Conservation (phyloP, 2,797 vertebrate genomes). For the Siniperca scherzeri region DNA sequence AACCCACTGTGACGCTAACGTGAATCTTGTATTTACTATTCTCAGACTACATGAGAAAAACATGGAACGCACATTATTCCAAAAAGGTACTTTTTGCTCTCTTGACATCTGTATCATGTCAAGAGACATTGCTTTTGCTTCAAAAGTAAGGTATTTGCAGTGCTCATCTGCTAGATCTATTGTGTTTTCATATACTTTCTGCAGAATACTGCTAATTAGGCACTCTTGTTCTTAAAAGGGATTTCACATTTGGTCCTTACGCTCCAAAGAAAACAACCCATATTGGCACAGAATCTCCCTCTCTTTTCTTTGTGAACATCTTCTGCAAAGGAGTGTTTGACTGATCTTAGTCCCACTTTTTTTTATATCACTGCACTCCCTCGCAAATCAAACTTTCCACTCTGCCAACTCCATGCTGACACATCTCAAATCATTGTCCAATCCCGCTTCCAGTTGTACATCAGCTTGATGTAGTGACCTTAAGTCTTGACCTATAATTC, state of each 20-base stretch:
- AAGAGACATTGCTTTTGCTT: no score
- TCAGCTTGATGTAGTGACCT: slow-evolving; percentile 59
- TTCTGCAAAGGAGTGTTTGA: slow-evolving; percentile 14
- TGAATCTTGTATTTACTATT: slow-evolving; percentile 12
- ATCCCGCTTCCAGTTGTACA: slow-evolving; percentile 40
- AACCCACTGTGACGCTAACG: not conserved
- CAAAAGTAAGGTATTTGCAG: not conserved
- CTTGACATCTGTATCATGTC: not conserved
- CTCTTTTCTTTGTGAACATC: slow-evolving; percentile 19
- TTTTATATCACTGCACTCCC: slow-evolving; percentile 33
- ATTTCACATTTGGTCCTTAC: not conserved
- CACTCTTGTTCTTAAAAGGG: slow-evolving; percentile 1
- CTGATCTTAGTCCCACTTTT: slow-evolving; percentile 24
- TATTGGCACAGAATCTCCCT: slow-evolving; percentile 4
- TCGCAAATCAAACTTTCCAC: slow-evolving; percentile 62
- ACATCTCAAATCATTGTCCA: slow-evolving; percentile 69
- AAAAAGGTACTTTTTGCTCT: not conserved
- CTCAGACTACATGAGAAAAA: slow-evolving; percentile 14
- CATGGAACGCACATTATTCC: slow-evolving; percentile 14
- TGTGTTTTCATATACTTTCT: slow-evolving; percentile 32
- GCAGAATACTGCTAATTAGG: slow-evolving; percentile 13
- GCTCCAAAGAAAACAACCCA: not conserved
- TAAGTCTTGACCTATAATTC: slow-evolving; percentile 54
- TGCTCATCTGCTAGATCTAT: not conserved
- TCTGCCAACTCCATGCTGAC: slow-evolving; percentile 6